Evolutionary conservation across 1,140 invertebrate species (phyloP), one percentile per base, ranked within the genome.

Genomic region (Megathymus violae): DNA sequence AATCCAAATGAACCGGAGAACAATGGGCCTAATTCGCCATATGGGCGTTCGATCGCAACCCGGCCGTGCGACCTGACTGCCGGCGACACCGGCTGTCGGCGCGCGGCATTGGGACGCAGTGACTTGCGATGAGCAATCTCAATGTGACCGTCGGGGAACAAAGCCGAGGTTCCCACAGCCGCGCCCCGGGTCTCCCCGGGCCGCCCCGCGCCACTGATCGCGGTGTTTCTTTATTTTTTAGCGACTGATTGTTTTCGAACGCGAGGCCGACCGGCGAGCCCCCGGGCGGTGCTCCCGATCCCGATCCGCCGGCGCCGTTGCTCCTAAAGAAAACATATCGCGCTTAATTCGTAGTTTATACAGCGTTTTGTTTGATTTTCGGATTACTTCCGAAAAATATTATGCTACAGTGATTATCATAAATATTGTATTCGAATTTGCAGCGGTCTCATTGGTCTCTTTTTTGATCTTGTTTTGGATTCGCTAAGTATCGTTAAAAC

Each of bases 221-320:
- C n/a, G n/a, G 46, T 69, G 48, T 75, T 76, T 76, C 77, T 74
- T 78, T 80, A 76, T 80, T 76, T 82, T 72, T 68, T 43, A 62
- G 74, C 69, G 67, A 74, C 70, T 86, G 85, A 86, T 86, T 85
- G 83, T 86, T 88, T 88, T 77, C 59, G 68, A 78, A 76, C 69
- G 74, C 67, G 76, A 79, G n/a, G n/a, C 67, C 69, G 76, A 74
- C 71, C 62, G 76, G 44, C 56, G 60, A 62, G 80, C 76, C n/a
- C n/a, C n/a, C n/a, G n/a, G n/a, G n/a, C n/a, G n/a, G n/a, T n/a
- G n/a, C n/a, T n/a, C n/a, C n/a, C n/a, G n/a, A n/a, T n/a, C n/a
- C n/a, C n/a, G n/a, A n/a, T n/a, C n/a, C 82, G 71, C 44, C 66
- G 71, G 80, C 59, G 1, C 48, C 31, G 54, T 43, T 64, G 58